Evolutionary conservation across 2,113 vertebrate species (phyloP).

Genomic region (Gnathonemus longibarbis): DNA sequence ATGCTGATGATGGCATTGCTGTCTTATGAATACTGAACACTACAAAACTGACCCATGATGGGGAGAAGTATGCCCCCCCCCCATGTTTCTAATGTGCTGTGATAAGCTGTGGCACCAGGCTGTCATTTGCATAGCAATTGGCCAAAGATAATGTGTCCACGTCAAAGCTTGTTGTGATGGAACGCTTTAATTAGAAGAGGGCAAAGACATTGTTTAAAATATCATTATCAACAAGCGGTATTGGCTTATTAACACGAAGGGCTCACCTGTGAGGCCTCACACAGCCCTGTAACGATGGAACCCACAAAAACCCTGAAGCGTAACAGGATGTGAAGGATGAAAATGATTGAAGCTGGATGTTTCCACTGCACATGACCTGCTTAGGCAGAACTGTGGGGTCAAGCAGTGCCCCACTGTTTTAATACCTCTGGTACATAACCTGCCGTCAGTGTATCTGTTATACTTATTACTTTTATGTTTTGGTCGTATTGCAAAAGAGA

Average conservation of each 20-base stretch:
- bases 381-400: neutral
- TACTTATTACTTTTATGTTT: neutral
- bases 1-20: neutral
- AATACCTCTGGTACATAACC: neutral
- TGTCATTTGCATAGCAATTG: constrained; percentile 40
- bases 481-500: neutral
- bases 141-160: constrained; percentile 34
- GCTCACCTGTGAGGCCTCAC: neutral
- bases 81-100: neutral
- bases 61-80: neutral
- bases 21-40: neutral
- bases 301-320: neutral
- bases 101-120: constrained; percentile 23
- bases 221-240: constrained; percentile 20
- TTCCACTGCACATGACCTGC: neutral
- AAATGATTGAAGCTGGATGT: neutral
- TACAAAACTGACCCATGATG: neutral
- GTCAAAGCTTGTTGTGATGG: constrained; percentile 34
- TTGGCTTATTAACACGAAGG: neutral
- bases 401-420: neutral
- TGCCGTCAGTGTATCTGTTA: neutral
- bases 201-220: constrained; percentile 20
- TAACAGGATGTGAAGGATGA: neutral
- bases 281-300: neutral
- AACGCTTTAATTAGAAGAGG: constrained; percentile 35